phyloP scores from a whole-genome alignment of 2,888 invertebrate genomes.

The Agrochola macilenta region DNA sequence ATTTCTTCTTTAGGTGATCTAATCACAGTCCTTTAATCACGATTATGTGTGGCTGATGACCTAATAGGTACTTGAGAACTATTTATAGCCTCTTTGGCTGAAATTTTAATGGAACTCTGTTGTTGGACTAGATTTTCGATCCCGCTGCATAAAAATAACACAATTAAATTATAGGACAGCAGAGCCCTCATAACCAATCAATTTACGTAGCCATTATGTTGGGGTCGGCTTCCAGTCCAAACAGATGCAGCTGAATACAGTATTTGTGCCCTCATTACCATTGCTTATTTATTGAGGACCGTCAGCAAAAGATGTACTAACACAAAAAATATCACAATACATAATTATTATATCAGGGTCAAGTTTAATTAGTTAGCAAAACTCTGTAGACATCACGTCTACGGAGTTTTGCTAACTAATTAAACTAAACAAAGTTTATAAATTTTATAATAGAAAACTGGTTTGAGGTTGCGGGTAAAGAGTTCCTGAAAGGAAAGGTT shows the following conservation, averaged over 20 bases:
- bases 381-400: too few relatives aligned
- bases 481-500: too few relatives aligned
- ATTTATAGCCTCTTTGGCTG: slow-evolving; percentile 13
- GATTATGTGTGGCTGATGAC: slow-evolving; percentile 4
- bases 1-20: slow-evolving; percentile 49
- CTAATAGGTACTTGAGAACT: slow-evolving; percentile 1
- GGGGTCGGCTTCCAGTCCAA: not conserved
- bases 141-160: not conserved
- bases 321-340: not conserved
- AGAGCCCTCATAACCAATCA: not conserved
- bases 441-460: too few relatives aligned
- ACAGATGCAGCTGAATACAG: not conserved
- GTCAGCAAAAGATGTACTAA: too few relatives aligned
- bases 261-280: not conserved
- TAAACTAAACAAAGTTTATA: too few relatives aligned
- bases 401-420: too few relatives aligned
- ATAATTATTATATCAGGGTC: not conserved
- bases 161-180: not conserved
- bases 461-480: too few relatives aligned
- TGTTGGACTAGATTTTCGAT: not conserved
- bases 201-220: not conserved
- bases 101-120: not conserved
- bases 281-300: too few relatives aligned
- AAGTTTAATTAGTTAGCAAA: not conserved
- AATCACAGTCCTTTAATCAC: slow-evolving; percentile 41